Percentiles rank a stretch among this genome's conserved stretches.
Conservation (phyloP, 2,888 invertebrate genomes). For the Siphlonurus alternatus region DNA sequence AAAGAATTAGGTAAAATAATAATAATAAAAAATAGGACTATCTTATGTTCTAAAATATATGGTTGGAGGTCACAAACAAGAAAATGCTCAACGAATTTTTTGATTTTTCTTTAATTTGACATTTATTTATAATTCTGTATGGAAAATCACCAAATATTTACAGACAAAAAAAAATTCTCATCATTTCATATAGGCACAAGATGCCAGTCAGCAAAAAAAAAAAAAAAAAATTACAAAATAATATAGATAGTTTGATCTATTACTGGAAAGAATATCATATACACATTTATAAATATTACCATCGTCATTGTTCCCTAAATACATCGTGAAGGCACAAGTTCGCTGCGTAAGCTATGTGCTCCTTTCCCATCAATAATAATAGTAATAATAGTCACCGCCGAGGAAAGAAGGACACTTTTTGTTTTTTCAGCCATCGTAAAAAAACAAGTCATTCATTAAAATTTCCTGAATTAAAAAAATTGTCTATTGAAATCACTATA, state of each 20-base stretch:
- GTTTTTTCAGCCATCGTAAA: too few relatives aligned
- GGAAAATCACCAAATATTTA: background rate
- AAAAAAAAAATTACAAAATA: slow-evolving; percentile 14
- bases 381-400: background rate
- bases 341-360: background rate
- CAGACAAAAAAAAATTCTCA: slow-evolving; percentile 6
- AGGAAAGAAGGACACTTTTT: background rate
- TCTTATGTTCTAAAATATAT: background rate
- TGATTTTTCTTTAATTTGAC: background rate
- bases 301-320: background rate
- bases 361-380: background rate
- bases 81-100: background rate
- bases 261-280: slow-evolving; percentile 15
- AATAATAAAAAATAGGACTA: background rate
- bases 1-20: background rate
- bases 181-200: slow-evolving; percentile 30
- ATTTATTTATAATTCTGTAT: slow-evolving; percentile 3
- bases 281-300: background rate
- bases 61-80: slow-evolving; percentile 1
- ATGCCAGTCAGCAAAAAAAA: slow-evolving; percentile 20
- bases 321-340: background rate
- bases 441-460: too few relatives aligned
- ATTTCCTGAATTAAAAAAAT: too few relatives aligned
- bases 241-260: too few relatives aligned
- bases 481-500: too few relatives aligned